Conservation (phyloP, 2,797 vertebrate species). For the Morelia viridis region DNA sequence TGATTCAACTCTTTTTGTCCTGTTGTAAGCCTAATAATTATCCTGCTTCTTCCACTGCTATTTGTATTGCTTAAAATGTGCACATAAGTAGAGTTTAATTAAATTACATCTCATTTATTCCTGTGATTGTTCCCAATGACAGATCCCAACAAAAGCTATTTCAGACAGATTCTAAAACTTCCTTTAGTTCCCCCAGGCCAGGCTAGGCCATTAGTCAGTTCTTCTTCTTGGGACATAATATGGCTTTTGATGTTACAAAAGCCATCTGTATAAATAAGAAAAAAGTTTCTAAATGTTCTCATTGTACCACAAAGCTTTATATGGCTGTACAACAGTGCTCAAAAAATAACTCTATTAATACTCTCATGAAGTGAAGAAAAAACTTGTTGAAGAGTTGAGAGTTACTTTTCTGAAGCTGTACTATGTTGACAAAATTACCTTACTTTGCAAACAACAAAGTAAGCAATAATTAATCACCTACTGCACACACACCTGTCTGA, state of each 20-base stretch:
- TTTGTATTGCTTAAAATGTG: not conserved
- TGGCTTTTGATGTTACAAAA: constrained; percentile 7
- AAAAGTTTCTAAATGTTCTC: not conserved
- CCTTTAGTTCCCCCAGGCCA: not conserved
- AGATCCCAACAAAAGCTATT: not conserved
- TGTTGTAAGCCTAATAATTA: not conserved
- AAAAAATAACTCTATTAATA: not conserved
- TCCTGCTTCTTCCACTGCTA: not conserved
- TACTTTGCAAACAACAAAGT: not conserved
- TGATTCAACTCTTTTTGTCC: not conserved
- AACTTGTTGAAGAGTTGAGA: not conserved
- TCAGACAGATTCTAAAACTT: not conserved
- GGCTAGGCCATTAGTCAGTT: not conserved
- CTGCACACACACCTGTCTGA: not conserved
- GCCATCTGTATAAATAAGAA: not conserved
- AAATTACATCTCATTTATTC: not conserved
- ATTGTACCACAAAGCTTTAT: not conserved
- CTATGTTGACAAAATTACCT: not conserved
- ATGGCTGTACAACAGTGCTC: not conserved
- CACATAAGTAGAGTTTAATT: not conserved
- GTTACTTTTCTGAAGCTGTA: not conserved
- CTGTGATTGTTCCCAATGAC: not conserved
- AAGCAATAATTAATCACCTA: not conserved
- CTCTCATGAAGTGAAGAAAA: not conserved
- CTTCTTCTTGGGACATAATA: not conserved